Evolutionary conservation across 2,113 vertebrate species (phyloP), one percentile per base, ranked within the genome.

Genomic region (Pogona vitticeps): DNA sequence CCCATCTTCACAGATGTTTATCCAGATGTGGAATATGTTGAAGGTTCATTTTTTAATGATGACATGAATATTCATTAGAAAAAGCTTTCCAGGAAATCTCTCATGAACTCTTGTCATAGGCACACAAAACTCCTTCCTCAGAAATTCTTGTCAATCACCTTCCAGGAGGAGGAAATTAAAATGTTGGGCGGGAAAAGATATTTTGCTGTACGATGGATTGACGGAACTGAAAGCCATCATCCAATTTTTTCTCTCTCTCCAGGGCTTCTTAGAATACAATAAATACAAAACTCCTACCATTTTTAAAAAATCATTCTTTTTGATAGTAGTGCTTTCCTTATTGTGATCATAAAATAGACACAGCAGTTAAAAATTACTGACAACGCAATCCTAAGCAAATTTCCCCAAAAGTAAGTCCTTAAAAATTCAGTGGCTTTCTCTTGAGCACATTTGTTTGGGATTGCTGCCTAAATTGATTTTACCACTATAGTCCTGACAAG

Each of bases 11-110:
- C 12, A 61, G 14, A 36, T 52, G 18, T 85, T 65, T 31, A 28
- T 21, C 28, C 75, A 42, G 21, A 56, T 36, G 1, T n/a, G 59
- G 28, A 40, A 65, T 28, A 10, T 38, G 1, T 38, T 83, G 26
- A 33, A 87, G 81, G 1, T 10, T 86, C 26, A 89, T 78, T 85
- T 26, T 20, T 52, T 56, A 91, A 86, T 20, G 38, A 28, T 63
- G 46, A 80, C 89, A 88, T 36, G 0, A 20, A n/a, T 85, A 84
- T 72, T 89, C 80, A 86, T 67, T 88, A 20, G n/a, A 85, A 91
- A 85, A 71, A 7, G 26, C 2, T 79, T 84, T 1, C 77, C 14
- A 65, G 59, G 7, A 83, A 73, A 80, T 82, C 84, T 9, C 90
- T 38, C 1, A 9, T 52, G 71, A 70, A 65, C 31, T 89, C 31